phyloP scores from a whole-genome alignment of 2,113 vertebrate species.

The Brachirus orientalis region DNA sequence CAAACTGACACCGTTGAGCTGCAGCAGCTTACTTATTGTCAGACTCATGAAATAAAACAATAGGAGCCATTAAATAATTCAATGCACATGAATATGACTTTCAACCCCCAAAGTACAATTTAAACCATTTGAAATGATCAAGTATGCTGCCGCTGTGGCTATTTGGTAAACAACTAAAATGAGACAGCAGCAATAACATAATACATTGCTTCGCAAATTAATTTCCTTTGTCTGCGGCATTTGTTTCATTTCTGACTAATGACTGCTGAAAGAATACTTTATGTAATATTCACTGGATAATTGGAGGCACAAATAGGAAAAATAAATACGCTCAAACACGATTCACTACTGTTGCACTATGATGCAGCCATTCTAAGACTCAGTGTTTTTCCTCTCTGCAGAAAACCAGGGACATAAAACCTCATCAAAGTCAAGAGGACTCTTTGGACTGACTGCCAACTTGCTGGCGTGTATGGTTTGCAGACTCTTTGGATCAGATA shows the following conservation, averaged over 20 bases:
- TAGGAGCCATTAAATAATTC: conserved; percentile 12
- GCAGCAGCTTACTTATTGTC: background rate
- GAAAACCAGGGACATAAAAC: conserved; percentile 41
- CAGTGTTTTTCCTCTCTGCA: conserved; percentile 19
- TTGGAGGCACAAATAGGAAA: conserved; percentile 32
- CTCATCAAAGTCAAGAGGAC: conserved; percentile 46
- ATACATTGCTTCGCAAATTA: conserved; percentile 11
- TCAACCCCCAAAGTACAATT: conserved; percentile 7
- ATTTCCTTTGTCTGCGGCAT: conserved; percentile 23
- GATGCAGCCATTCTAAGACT: background rate
- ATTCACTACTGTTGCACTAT: conserved; percentile 10
- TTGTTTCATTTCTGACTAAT: conserved; percentile 46
- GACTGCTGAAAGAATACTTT: background rate
- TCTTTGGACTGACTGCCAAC: conserved; percentile 46
- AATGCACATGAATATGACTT: conserved; percentile 2
- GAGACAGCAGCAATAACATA: conserved; percentile 14
- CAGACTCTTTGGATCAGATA: too few species aligned
- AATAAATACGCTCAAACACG: conserved; percentile 16
- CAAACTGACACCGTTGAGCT: conserved; percentile 2
- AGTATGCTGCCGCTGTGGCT: conserved; percentile 10
- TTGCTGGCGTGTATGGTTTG: conserved; percentile 33
- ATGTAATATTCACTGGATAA: conserved; percentile 19
- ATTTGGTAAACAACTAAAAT: conserved; percentile 37
- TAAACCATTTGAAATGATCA: background rate
- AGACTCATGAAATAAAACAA: conserved; percentile 6